Evolutionary conservation across 2,797 vertebrate species (phyloP).

Genomic region (Choloepus didactylus): DNA sequence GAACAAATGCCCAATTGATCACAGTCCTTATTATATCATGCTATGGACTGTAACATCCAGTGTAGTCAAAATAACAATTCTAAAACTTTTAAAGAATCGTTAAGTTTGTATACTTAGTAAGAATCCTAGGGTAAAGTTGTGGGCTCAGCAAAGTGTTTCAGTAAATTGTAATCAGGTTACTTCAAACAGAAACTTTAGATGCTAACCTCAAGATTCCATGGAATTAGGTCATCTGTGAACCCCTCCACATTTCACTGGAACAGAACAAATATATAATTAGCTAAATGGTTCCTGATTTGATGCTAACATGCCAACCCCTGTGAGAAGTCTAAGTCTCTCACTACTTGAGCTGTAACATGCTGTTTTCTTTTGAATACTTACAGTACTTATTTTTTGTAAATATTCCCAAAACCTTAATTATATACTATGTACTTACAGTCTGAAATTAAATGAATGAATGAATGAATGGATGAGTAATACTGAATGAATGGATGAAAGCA

Average conservation of each 20-base stretch:
- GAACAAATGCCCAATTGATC: background rate
- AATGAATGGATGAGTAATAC: too few relatives aligned
- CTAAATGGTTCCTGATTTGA: background rate
- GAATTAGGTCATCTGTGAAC: background rate
- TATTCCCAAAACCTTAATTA: background rate
- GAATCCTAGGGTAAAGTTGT: background rate
- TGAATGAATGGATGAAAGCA: background rate
- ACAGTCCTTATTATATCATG: background rate
- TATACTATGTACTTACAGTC: background rate
- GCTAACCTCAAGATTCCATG: background rate
- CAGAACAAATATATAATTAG: background rate
- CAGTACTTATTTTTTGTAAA: background rate
- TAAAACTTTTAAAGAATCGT: background rate
- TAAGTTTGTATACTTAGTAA: background rate
- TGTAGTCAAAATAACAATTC: background rate
- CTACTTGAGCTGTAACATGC: background rate
- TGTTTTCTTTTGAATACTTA: background rate
- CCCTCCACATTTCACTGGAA: background rate
- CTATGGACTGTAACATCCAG: background rate
- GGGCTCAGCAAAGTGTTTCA: background rate
- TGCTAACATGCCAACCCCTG: background rate
- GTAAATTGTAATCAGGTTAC: background rate
- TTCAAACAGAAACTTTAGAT: constrained; percentile 19
- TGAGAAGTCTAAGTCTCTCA: background rate
- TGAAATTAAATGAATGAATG: background rate